Base-by-base conservation (phyloP, 1,140 invertebrate genomes). In the Coelopa frigida region DNA sequence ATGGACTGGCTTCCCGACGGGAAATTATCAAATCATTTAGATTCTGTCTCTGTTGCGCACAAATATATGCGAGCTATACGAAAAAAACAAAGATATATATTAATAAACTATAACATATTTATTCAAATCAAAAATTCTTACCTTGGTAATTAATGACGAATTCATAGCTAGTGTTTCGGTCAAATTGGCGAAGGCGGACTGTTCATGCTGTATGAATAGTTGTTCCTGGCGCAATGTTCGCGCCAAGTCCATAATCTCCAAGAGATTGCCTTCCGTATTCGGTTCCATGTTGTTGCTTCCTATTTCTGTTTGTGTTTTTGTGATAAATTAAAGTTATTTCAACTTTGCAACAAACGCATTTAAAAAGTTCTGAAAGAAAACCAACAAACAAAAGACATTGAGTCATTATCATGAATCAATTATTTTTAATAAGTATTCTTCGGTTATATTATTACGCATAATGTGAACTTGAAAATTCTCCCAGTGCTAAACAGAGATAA, bases 41-140 rank as follows among this genome's bases (percentile, higher is more conserved):
- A 65, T 89, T 90, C 26, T 86, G 76, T 51, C 88, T 79, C 68
- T 96, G 89, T 66, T 93, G 87, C 3, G 86, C 82, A 33, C 85
- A 87, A 44, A 94, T 81, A 89, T 91, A 96, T 22, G 90, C 83
- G 52, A 85, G 76, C 66, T 93, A 83, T 8, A 14, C 24, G 1
- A 43, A 24, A 31, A 26, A 27, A 27, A 44, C 2, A 27, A 44
- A 18, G 29, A 33, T 18, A 44, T 44, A 3, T 17, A 43, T 22
- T 12, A 31, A 21, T 33, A 44, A 12, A 32, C 24, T 32, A 20
- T 18, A 38, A 44, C 4, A 14, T 38, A 40, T 12, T 1, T 40
- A 15, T 12, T 40, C 15, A 38, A 20, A 17, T 1, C 8, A 27
- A 27, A 37, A 26, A 14, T 26, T 38, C 21, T 17, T 27, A 67